These are phyloP conservation scores for Prionailurus viverrinus DNA, from an alignment of 2,113 vertebrate species.

Conservation along the genomic window DNA sequence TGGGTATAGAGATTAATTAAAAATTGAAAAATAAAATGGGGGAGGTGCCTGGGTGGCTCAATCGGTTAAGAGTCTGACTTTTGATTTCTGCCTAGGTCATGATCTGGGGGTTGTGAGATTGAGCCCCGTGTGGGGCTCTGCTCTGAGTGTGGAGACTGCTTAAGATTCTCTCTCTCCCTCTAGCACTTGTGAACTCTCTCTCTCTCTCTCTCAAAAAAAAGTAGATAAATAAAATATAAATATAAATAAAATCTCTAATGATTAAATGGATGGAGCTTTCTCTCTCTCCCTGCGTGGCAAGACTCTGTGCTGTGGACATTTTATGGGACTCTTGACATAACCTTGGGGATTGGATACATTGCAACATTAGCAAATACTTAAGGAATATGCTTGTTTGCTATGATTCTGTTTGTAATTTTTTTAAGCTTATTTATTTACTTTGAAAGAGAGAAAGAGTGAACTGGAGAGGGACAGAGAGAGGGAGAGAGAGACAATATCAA, in stretches of 20 bases:
- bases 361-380: not conserved
- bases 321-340: not conserved
- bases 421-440: too few species aligned
- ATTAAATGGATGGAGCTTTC: not conserved
- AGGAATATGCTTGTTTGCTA: not conserved
- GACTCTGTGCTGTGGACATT: not conserved
- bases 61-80: too few species aligned
- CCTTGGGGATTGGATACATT: not conserved
- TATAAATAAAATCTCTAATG: not conserved
- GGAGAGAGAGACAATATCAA: too few species aligned
- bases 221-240: not conserved
- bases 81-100: not conserved
- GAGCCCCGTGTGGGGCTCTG: not conserved
- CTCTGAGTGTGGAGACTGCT: not conserved
- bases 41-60: not conserved
- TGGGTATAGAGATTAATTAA: too few species aligned
- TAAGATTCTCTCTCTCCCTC: not conserved
- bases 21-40: too few species aligned
- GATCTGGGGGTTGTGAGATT: not conserved
- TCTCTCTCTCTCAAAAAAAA: not conserved
- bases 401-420: not conserved
- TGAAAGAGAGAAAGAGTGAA: too few species aligned
- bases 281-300: not conserved
- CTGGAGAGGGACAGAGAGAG: too few species aligned
- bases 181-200: too few species aligned